Conservation (phyloP, 2,113 vertebrate genomes). For the Aptenodytes patagonicus region DNA sequence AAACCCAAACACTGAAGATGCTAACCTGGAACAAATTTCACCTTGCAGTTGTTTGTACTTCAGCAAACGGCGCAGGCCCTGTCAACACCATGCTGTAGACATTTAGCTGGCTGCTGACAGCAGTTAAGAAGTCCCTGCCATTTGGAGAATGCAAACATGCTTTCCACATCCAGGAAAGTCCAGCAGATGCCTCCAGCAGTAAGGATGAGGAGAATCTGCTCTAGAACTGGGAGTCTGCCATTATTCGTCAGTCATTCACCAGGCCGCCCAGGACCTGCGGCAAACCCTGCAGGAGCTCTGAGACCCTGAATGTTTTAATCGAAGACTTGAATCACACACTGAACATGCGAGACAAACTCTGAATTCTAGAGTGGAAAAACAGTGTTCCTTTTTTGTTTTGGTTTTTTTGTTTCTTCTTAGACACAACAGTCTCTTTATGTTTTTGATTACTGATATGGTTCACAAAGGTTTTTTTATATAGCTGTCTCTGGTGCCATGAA, state of each 20-base stretch:
- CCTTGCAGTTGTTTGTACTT: not conserved
- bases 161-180: not conserved
- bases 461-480: not conserved
- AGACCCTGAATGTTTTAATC: not conserved
- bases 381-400: not conserved
- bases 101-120: not conserved
- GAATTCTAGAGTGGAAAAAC: not conserved
- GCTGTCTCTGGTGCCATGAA: not conserved
- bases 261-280: not conserved
- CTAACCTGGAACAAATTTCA: not conserved
- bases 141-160: not conserved
- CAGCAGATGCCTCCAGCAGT: not conserved
- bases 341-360: not conserved
- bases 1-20: not conserved
- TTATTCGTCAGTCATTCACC: not conserved
- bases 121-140: not conserved
- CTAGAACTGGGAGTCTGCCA: not conserved
- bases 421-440: not conserved
- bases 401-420: not conserved
- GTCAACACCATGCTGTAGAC: not conserved
- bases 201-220: not conserved
- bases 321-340: not conserved
- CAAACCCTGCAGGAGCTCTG: not conserved
- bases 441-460: not conserved
- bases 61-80: not conserved